phyloP scores from a whole-genome alignment of 1,140 invertebrate genomes.

The Acromyrmex echinatior region DNA sequence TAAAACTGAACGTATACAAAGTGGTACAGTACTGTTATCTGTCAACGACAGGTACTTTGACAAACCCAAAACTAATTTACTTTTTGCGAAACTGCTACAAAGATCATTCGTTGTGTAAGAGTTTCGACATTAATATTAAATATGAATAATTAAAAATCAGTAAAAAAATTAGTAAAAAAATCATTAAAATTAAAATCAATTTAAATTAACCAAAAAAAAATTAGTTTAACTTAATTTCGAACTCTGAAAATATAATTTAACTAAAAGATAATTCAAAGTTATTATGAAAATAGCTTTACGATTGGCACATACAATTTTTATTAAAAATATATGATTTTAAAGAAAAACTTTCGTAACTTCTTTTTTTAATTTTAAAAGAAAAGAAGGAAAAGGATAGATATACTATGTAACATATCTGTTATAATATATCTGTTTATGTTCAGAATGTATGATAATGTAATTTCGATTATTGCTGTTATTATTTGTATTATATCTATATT shows the following conservation, averaged over 20 bases:
- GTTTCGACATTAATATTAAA: background rate
- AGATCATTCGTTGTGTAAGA: background rate
- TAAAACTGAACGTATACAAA: background rate
- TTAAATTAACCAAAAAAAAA: background rate
- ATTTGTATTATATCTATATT: background rate
- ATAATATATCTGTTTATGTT: background rate
- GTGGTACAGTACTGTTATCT: background rate
- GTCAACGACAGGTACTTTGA: slow-evolving; percentile 6
- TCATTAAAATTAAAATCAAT: background rate
- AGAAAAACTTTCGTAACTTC: background rate
- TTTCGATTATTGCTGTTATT: background rate
- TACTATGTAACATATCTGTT: too few relatives aligned
- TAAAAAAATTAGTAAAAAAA: background rate
- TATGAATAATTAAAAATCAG: background rate
- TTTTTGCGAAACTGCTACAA: background rate
- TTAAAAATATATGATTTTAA: background rate
- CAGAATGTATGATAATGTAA: background rate
- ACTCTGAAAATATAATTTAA: slow-evolving; percentile 4
- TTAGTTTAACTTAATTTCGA: background rate
- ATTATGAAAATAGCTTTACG: background rate
- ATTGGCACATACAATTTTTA: background rate
- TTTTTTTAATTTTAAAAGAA: background rate
- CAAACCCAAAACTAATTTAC: background rate
- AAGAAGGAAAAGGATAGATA: background rate
- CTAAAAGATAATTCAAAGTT: background rate